These are phyloP conservation scores for Baccha elongata DNA, from an alignment of 2,888 invertebrate species.

Conservation along the genomic window DNA sequence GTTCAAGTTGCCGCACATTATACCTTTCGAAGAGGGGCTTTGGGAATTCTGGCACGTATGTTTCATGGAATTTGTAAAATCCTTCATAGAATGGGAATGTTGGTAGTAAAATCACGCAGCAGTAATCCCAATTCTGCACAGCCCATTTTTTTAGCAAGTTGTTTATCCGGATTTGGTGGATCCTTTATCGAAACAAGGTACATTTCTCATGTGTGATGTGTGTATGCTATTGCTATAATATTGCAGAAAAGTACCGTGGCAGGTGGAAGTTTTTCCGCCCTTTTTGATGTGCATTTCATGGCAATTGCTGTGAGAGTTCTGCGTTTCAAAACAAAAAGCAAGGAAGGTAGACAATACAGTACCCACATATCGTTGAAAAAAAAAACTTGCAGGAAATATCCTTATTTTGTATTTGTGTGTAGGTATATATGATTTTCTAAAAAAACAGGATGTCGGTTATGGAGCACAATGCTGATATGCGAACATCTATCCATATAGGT, in stretches of 20 bases:
- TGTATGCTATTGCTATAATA: not conserved
- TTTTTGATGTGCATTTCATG: conserved; percentile 67
- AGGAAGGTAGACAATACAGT: not conserved
- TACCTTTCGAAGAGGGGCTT: not conserved
- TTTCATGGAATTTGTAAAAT: conserved; percentile 30
- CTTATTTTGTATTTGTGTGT: not conserved
- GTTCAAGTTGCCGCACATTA: conserved; percentile 5
- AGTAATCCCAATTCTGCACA: conserved; percentile 35
- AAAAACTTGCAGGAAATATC: not conserved
- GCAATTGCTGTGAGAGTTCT: not conserved
- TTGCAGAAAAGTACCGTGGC: not conserved
- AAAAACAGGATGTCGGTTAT: not conserved
- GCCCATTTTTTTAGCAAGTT: conserved; percentile 36
- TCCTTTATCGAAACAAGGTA: conserved; percentile 41
- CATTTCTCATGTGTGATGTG: conserved; percentile 8
- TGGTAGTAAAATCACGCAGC: conserved; percentile 45
- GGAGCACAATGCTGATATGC: not conserved
- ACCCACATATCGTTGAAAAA: not conserved
- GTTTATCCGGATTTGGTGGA: conserved; percentile 37
- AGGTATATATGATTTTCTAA: too few relatives aligned
- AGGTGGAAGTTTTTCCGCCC: conserved; percentile 50
- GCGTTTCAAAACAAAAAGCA: not conserved
- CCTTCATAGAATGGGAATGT: conserved; percentile 24
- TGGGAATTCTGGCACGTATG: conserved; percentile 47
- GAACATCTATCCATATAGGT: not conserved